phyloP scores from a whole-genome alignment of 1,140 invertebrate genomes.

The Hesperophylax magnus region DNA sequence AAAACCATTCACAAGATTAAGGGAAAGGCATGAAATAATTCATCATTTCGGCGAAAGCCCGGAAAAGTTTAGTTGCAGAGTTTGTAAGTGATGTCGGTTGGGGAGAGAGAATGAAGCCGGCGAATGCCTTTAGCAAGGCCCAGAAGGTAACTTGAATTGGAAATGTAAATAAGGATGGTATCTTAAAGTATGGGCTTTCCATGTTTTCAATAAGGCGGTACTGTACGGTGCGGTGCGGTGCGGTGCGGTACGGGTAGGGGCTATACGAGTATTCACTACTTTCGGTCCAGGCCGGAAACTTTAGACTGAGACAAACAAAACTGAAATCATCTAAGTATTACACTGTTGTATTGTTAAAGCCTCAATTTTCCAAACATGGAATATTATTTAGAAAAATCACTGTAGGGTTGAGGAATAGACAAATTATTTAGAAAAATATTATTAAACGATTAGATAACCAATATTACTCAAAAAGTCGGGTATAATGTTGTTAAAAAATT shows the following conservation, averaged over 20 bases:
- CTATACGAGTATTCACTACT: not conserved
- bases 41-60: slow-evolving; percentile 22
- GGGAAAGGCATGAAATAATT: slow-evolving; percentile 25
- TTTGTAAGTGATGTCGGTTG: slow-evolving; percentile 2
- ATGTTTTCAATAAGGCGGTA: slow-evolving; percentile 37
- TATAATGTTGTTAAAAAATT: no score
- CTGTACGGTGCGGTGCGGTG: not conserved
- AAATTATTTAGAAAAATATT: no score
- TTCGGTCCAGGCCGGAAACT: not conserved
- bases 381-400: no score
- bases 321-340: no score
- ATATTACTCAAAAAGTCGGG: no score
- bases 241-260: not conserved
- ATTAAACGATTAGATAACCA: no score
- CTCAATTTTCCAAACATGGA: no score
- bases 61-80: slow-evolving; percentile 33
- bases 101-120: slow-evolving; percentile 5
- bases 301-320: no score
- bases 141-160: slow-evolving; percentile 42
- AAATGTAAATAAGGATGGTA: slow-evolving; percentile 45
- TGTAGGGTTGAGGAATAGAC: no score
- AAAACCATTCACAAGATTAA: slow-evolving; percentile 21
- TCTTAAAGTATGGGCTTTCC: slow-evolving; percentile 20
- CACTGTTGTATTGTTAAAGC: no score
- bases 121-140: slow-evolving; percentile 27